Evolutionary conservation across 2,797 vertebrate genomes (phyloP).

Genomic region (Myripristis jacobus): DNA sequence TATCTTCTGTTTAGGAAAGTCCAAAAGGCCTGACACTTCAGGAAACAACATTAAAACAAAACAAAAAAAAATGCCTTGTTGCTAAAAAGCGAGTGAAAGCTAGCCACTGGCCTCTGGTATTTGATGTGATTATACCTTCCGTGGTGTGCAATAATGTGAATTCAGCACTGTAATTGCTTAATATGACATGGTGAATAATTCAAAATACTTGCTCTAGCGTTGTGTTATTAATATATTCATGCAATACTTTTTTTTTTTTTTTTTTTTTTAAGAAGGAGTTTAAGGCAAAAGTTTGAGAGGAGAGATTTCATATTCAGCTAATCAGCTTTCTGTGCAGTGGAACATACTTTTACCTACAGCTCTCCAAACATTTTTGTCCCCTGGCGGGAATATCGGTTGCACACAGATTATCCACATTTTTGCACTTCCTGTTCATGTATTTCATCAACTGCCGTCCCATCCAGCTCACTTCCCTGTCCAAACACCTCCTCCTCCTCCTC

Average conservation of each 20-base stretch:
- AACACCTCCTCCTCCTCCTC: neutral
- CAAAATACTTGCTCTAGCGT: neutral
- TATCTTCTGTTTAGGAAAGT: constrained; percentile 35
- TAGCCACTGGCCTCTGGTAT: constrained; percentile 12
- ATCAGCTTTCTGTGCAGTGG: constrained; percentile 32
- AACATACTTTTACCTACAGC: constrained; percentile 34
- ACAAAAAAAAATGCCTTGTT: neutral
- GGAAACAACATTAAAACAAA: constrained; percentile 17
- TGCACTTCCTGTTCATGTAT: constrained; percentile 31
- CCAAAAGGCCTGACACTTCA: constrained; percentile 17
- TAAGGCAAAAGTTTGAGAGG: constrained; percentile 13
- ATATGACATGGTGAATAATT: constrained; percentile 25
- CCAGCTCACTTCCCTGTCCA: neutral
- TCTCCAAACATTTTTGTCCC: constrained; percentile 26
- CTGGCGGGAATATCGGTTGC: constrained; percentile 32
- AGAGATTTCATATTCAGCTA: constrained; percentile 38
- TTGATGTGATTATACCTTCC: constrained; percentile 27
- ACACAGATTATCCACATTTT: constrained; percentile 41
- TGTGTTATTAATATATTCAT: constrained; percentile 14
- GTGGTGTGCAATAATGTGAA: neutral
- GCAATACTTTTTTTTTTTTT: constrained; percentile 17
- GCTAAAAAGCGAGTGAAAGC: neutral
- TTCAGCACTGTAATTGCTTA: constrained; percentile 23
- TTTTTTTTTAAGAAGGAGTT: constrained; percentile 12
- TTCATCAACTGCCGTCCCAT: constrained; percentile 4